phyloP scores from a whole-genome alignment of 2,113 vertebrate species.

The Ictalurus punctatus region DNA sequence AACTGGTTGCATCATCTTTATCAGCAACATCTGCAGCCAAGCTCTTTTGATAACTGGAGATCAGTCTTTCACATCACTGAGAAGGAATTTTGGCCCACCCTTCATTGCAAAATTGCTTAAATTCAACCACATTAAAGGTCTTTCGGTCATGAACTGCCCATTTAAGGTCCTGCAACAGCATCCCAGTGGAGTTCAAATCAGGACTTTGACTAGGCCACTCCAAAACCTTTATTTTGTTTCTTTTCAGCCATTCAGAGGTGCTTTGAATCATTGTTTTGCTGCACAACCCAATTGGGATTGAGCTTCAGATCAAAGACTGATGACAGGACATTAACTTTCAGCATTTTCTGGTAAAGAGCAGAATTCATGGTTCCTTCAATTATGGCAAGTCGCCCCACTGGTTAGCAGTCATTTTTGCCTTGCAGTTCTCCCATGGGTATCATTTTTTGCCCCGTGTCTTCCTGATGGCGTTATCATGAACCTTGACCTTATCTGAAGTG shows the following conservation, averaged over 20 bases:
- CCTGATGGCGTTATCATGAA: not conserved
- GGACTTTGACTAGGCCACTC: not conserved
- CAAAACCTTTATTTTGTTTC: not conserved
- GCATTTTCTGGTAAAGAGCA: too few relatives aligned
- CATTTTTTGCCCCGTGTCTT: not conserved
- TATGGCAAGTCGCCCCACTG: not conserved
- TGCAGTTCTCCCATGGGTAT: not conserved
- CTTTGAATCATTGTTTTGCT: not conserved
- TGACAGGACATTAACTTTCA: not conserved
- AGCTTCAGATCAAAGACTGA: not conserved
- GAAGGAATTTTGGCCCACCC: too few relatives aligned
- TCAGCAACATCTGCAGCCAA: too few relatives aligned
- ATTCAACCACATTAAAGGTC: not conserved
- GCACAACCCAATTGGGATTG: not conserved
- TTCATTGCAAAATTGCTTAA: not conserved
- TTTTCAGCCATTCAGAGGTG: not conserved
- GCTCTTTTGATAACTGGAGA: not conserved
- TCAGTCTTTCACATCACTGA: not conserved
- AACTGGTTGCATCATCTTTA: not conserved
- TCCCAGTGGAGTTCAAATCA: not conserved
- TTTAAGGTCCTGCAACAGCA: not conserved
- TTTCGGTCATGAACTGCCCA: not conserved
- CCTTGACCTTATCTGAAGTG: not conserved
- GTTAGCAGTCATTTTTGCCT: not conserved
- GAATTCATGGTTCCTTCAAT: not conserved